Conservation (phyloP, 2,888 invertebrate species). For the Cactoblastis cactorum region DNA sequence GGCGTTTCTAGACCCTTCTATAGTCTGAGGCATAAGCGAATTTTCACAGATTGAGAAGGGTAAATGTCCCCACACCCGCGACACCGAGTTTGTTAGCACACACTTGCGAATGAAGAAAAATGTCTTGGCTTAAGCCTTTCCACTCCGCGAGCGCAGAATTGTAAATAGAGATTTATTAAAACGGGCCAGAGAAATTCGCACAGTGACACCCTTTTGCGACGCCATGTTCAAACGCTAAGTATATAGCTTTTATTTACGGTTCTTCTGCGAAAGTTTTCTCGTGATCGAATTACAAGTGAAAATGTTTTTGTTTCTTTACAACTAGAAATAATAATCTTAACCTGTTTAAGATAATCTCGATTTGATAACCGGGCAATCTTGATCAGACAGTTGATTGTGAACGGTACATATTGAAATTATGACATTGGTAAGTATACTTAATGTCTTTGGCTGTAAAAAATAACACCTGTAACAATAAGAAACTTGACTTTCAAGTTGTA, state of each 20-base stretch:
- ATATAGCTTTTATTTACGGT: slow-evolving; percentile 24
- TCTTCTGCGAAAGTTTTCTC: background rate
- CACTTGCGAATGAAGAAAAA: slow-evolving; percentile 76
- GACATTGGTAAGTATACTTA: no score
- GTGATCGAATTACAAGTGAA: slow-evolving; percentile 1
- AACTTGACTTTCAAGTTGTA: no score
- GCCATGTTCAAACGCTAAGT: slow-evolving; percentile 10
- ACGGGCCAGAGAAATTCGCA: slow-evolving; percentile 62
- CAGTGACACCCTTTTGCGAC: slow-evolving; percentile 48
- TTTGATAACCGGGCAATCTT: no score
- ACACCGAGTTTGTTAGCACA: slow-evolving; percentile 67
- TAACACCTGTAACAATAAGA: no score
- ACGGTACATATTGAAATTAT: no score
- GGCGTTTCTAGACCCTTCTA: background rate
- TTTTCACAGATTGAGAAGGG: slow-evolving; percentile 50
- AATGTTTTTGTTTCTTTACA: background rate
- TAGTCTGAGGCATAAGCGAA: background rate
- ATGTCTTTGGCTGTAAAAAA: no score
- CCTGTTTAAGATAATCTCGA: no score
- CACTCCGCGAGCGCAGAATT: slow-evolving; percentile 65
- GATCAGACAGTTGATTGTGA: no score
- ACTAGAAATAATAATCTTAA: no score
- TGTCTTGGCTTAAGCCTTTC: slow-evolving; percentile 74
- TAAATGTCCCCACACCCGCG: slow-evolving; percentile 46
- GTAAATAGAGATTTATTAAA: slow-evolving; percentile 78